Percentiles rank a stretch among this genome's conserved stretches.
Conservation (phyloP, 2,797 vertebrate genomes). For the Acipenser ruthenus region DNA sequence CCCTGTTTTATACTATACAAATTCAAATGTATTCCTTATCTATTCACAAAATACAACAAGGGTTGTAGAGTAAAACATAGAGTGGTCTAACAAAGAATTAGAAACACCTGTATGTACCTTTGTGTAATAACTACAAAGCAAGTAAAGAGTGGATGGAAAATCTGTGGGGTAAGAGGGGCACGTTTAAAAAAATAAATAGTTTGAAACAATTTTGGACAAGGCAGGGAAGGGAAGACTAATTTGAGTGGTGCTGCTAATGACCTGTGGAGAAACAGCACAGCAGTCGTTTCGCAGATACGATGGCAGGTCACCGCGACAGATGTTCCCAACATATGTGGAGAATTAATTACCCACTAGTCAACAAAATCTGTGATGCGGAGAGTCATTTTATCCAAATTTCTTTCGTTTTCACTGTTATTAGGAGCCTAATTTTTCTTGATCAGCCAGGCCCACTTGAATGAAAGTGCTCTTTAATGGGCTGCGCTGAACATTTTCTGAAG, state of each 20-base stretch:
- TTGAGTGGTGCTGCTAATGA: conserved; percentile 69
- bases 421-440: conserved; percentile 95
- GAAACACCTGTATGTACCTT: no score
- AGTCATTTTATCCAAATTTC: conserved; percentile 94
- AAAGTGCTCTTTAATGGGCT: conserved; percentile 60
- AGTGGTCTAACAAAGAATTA: no score
- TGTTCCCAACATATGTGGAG: conserved; percentile 98
- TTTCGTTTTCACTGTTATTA: conserved; percentile 79
- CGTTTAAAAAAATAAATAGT: conserved; percentile 32
- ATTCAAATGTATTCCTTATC: no score
- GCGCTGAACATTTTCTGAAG: conserved; percentile 39
- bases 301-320: conserved; percentile 97
- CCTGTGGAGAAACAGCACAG: conserved; percentile 76
- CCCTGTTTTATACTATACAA: no score
- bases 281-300: conserved; percentile 86
- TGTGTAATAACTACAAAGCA: background rate
- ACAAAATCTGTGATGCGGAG: conserved; percentile 93
- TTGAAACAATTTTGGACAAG: conserved; percentile 28
- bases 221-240: conserved; percentile 51
- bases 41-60: no score
- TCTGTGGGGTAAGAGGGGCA: conserved; percentile 14
- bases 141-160: background rate
- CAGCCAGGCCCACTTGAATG: conserved; percentile 63
- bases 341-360: conserved; percentile 99
- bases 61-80: no score